A percentile compares a stretch with the other conserved stretches of the same genome.
Evolutionary conservation across 2,797 vertebrate species (phyloP).

Genomic region (Psittacula echo): DNA sequence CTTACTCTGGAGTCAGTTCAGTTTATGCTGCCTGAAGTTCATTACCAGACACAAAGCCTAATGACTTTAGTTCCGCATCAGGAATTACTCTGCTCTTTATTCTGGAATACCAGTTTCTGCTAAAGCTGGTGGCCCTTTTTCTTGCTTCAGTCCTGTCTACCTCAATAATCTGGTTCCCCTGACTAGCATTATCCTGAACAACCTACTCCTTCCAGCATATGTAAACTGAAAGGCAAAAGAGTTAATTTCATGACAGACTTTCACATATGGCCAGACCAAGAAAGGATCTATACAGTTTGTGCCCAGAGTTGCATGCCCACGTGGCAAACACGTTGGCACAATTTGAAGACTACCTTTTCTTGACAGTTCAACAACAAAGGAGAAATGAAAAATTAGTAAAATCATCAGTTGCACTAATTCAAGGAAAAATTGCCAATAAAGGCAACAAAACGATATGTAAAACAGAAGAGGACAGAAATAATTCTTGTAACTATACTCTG

Average conservation of each 20-base stretch:
- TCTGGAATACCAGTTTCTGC: background rate
- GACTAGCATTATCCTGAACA: background rate
- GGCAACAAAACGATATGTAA: background rate
- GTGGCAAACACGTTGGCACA: background rate
- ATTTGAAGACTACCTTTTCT: background rate
- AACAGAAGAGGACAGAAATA: background rate
- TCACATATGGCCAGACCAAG: background rate
- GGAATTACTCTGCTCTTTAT: background rate
- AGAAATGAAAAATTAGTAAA: background rate
- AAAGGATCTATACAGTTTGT: background rate
- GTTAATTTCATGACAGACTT: background rate
- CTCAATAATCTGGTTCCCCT: background rate
- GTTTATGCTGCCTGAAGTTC: background rate
- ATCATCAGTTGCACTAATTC: background rate
- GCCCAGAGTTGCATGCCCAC: background rate
- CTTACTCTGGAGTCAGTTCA: background rate
- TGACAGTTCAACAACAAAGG: background rate
- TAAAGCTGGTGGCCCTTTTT: background rate
- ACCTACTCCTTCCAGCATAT: fast-evolving
- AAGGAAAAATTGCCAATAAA: background rate
- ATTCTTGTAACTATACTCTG: background rate
- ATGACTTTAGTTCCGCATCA: background rate
- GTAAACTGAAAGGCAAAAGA: background rate
- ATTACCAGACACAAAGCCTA: background rate
- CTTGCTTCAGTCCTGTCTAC: background rate